Evolutionary conservation across 2,113 vertebrate species (phyloP), one percentile per base, ranked within the genome.

Genomic region (Phodopus roborovskii): DNA sequence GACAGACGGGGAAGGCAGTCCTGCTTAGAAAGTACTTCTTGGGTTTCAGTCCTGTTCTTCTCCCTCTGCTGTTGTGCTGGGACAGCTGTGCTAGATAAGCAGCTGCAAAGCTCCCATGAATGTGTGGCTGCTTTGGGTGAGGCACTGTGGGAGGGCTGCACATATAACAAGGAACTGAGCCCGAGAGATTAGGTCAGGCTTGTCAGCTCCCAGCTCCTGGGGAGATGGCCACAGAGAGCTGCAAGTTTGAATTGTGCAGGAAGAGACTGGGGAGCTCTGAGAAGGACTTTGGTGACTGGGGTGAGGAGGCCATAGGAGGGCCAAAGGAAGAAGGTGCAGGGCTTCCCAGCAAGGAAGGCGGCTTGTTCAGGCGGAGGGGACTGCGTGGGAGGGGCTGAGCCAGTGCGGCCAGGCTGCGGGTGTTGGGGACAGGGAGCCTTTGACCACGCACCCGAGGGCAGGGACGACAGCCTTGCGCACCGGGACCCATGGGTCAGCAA

Each of bases 361-460:
- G 42, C 11, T 0, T 68, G 75, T 36, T 48, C 28, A 19, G 2
- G 53, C 30, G 50, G 19, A 68, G 20, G 17, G 20, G 2, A 24
- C 74, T 20, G 19, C 6, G 22, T 8, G 26, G 17, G 30, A 33
- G 42, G 81, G 20, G 11, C 11, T 19, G 39, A 28, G 48, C 42
- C 73, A 2, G 7, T 1, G 36, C 0, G 1, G n/a, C n/a, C n/a
- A n/a, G n/a, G n/a, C n/a, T n/a, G n/a, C n/a, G n/a, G n/a, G n/a
- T n/a, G n/a, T n/a, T n/a, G 16, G 42, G 62, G 70, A 10, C 33
- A 60, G 56, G 20, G 45, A 75, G n/a, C 93, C 42, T 81, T 36
- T 0, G 7, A 28, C 50, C 7, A 19, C 1, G 10, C 0, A 2
- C 68, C 20, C 17, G 0, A 22, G 20, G 70, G 15, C 16, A 11